Percentiles rank a stretch among this genome's conserved stretches.
Conservation (phyloP, 1,140 invertebrate genomes). For the Saxidomus purpurata region DNA sequence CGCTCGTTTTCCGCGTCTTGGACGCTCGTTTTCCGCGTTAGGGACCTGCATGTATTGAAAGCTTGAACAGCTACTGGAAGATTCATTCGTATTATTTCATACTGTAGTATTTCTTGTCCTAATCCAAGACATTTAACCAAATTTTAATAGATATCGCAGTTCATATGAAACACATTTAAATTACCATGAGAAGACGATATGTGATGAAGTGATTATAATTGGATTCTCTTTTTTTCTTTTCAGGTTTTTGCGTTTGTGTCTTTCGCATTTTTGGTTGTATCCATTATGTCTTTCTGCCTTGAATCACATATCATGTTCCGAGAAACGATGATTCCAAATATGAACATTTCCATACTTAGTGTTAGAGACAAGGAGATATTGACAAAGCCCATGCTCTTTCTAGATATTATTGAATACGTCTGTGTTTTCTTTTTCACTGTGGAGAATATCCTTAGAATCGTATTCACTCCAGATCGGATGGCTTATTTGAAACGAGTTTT, state of each 20-base stretch:
- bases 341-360: conserved; percentile 54
- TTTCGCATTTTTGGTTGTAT: conserved; percentile 92
- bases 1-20: too few species aligned
- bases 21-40: too few species aligned
- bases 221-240: conserved; percentile 85
- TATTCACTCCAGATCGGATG: conserved; percentile 84
- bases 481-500: conserved; percentile 84
- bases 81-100: too few species aligned
- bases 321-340: conserved; percentile 41
- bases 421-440: conserved; percentile 86
- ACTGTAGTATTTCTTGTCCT: too few species aligned
- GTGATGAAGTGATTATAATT: too few species aligned
- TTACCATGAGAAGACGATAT: too few species aligned
- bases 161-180: too few species aligned
- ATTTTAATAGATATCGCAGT: too few species aligned
- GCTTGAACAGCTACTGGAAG: too few species aligned
- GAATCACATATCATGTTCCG: conserved; percentile 80
- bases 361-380: conserved; percentile 72
- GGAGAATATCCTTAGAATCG: conserved; percentile 84
- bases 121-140: too few species aligned
- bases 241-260: conserved; percentile 98
- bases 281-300: conserved; percentile 80
- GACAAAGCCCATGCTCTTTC: conserved; percentile 73
- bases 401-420: conserved; percentile 78
- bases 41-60: too few species aligned